These are phyloP conservation scores for Pimpla rufipes DNA, from an alignment of 2,888 invertebrate species.

Conservation along the genomic window DNA sequence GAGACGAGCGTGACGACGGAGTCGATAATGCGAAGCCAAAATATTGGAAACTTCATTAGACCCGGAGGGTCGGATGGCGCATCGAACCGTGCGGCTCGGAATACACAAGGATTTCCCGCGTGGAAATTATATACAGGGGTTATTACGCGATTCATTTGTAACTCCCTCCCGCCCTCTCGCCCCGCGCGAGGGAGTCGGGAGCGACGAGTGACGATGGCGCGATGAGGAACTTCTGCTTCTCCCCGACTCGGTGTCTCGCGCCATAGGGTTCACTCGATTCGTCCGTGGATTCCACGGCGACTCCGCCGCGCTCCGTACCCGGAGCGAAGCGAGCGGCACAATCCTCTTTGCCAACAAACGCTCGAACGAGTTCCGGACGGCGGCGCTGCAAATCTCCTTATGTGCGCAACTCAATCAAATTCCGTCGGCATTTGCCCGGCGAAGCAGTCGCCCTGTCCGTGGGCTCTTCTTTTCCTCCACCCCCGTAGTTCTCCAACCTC, in stretches of 20 bases:
- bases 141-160: slow-evolving; percentile 84
- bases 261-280: slow-evolving; percentile 53
- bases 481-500: neutral
- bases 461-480: slow-evolving; percentile 27
- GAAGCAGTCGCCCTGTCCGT: slow-evolving; percentile 44
- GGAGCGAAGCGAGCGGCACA: slow-evolving; percentile 71
- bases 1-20: no score
- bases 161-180: slow-evolving; percentile 71
- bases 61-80: slow-evolving; percentile 68
- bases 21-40: slow-evolving; percentile 73
- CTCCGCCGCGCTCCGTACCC: slow-evolving; percentile 63
- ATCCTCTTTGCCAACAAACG: slow-evolving; percentile 83
- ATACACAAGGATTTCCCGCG: slow-evolving; percentile 80
- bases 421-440: slow-evolving; percentile 74
- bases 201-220: slow-evolving; percentile 61
- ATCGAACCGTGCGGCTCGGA: slow-evolving; percentile 73
- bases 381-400: slow-evolving; percentile 80
- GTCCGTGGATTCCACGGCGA: slow-evolving; percentile 70
- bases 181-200: slow-evolving; percentile 28
- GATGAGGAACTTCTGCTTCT: slow-evolving; percentile 50
- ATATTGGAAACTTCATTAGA: slow-evolving; percentile 81
- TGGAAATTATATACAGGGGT: slow-evolving; percentile 68
- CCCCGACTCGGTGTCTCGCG: slow-evolving; percentile 40
- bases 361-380: slow-evolving; percentile 75
- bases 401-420: slow-evolving; percentile 82